Evolutionary conservation across 2,113 vertebrate genomes (phyloP).

Genomic region (Eudyptes chrysolophus): DNA sequence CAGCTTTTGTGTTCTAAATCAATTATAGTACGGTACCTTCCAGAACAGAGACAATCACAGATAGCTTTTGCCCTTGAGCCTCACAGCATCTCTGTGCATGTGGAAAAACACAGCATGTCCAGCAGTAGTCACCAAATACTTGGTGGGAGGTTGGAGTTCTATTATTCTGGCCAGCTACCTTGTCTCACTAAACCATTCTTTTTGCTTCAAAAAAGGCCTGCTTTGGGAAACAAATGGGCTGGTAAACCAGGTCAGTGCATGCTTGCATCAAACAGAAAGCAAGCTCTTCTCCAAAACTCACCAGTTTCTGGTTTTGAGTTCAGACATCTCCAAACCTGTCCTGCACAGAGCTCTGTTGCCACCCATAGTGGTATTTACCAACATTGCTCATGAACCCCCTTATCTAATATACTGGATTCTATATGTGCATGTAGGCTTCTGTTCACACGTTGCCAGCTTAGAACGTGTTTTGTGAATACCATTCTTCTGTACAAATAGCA

Average conservation of each 20-base stretch:
- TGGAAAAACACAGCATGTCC: neutral
- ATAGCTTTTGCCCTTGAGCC: neutral
- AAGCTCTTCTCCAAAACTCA: neutral
- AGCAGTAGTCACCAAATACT: neutral
- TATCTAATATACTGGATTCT: neutral
- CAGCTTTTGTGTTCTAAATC: neutral
- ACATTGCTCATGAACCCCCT: neutral
- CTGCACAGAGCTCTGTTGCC: neutral
- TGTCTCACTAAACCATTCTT: neutral
- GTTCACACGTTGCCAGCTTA: neutral
- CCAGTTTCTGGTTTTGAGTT: neutral
- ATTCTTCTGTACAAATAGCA: neutral
- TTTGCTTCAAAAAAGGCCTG: neutral
- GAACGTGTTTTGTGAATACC: neutral
- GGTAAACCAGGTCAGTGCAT: neutral
- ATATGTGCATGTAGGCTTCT: rapidly evolving
- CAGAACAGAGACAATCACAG: neutral
- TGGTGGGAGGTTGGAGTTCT: neutral
- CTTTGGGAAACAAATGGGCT: neutral
- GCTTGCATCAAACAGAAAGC: neutral
- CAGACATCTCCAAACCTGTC: neutral
- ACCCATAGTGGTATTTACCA: neutral
- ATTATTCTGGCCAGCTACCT: neutral
- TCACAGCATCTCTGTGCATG: neutral
- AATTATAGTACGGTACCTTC: neutral